phyloP scores from a whole-genome alignment of 35 echinoderm and acorn worm genomes.

The Eucidaris tribuloides region DNA sequence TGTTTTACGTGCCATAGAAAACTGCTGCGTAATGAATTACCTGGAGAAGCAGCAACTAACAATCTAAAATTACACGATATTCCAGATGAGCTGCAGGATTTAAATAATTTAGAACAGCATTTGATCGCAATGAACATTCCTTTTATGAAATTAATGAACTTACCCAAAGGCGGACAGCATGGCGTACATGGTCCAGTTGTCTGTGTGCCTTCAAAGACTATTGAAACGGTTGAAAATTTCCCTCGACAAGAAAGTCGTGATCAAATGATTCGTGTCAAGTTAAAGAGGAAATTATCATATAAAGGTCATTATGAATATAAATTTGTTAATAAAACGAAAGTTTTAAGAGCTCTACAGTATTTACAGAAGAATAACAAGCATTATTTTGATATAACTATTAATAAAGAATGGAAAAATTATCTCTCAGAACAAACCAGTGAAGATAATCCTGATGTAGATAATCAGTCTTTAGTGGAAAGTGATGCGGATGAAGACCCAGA shows the following conservation, averaged over 20 bases:
- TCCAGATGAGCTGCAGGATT: not conserved
- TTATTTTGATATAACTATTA: slow-evolving; percentile 18
- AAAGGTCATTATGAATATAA: slow-evolving; percentile 69
- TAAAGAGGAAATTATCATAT: slow-evolving; percentile 58
- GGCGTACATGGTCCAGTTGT: slow-evolving; percentile 60
- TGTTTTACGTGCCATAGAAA: slow-evolving; percentile 50
- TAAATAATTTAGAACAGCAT: slow-evolving; percentile 56
- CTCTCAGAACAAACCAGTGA: slow-evolving; percentile 20
- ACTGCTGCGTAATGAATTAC: not conserved
- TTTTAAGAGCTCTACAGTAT: slow-evolving; percentile 35
- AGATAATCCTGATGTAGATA: slow-evolving; percentile 17
- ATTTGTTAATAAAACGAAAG: slow-evolving; percentile 45
- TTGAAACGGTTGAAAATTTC: slow-evolving; percentile 22
- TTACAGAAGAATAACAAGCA: slow-evolving; percentile 36
- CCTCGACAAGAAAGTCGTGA: slow-evolving; percentile 35
- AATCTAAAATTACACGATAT: slow-evolving; percentile 21
- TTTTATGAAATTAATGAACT: slow-evolving; percentile 53
- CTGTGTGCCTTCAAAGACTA: slow-evolving; percentile 63
- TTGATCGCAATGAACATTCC: slow-evolving; percentile 41
- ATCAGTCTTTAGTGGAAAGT: too few relatives aligned
- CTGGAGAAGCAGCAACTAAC: slow-evolving; percentile 15
- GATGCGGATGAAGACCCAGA: too few relatives aligned
- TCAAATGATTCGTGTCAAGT: slow-evolving; percentile 49
- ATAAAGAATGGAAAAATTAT: slow-evolving; percentile 22
- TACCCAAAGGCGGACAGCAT: slow-evolving; percentile 41